Evolutionary conservation across 2,888 invertebrate genomes (phyloP), one percentile per base, ranked within the genome.

Genomic region (Tenthredo amoena): DNA sequence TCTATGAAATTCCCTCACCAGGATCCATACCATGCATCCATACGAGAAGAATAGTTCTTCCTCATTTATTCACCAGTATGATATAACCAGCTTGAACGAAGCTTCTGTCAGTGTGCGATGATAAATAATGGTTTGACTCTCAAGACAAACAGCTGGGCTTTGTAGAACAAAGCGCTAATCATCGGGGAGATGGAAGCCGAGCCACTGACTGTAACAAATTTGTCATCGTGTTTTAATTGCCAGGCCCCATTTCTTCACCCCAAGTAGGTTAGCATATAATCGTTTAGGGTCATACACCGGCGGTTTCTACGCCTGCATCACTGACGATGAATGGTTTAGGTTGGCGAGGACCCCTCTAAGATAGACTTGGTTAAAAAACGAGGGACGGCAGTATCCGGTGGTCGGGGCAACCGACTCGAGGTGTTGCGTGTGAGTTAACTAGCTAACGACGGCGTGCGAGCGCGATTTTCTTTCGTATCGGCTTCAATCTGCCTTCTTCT

Each of bases 401-500:
- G 92, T 92, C 89, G 91, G 34, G 62, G 81, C 62, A 62, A 10
- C 58, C 6, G 62, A 31, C 81, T 81, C 81, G 3, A 81, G 40
- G 93, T 93, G 93, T 93, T 93, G 93, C 93, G 93, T 93, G 93
- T 93, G 91, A 92, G 92, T 93, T 93, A 93, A 93, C 93, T 92
- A 93, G 93, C 93, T 92, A 93, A 93, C 93, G 93, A 93, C 91
- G 93, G 91, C 91, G 91, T 91, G 91, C 92, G 93, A 92, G 91
- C 90, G 92, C 93, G 93, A 93, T 93, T 93, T 93, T 93, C 93
- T 93, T 92, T 92, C 91, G 92, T 93, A 93, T 93, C 93, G 91
- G 91, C 90, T 90, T 91, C 92, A 91, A 93, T 93, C 93, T 93
- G 90, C 93, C 91, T 90, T 89, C 87, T 88, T 88, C 90, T 86